phyloP scores from a whole-genome alignment of 2,113 vertebrate genomes.

The Crotalus helleri region DNA sequence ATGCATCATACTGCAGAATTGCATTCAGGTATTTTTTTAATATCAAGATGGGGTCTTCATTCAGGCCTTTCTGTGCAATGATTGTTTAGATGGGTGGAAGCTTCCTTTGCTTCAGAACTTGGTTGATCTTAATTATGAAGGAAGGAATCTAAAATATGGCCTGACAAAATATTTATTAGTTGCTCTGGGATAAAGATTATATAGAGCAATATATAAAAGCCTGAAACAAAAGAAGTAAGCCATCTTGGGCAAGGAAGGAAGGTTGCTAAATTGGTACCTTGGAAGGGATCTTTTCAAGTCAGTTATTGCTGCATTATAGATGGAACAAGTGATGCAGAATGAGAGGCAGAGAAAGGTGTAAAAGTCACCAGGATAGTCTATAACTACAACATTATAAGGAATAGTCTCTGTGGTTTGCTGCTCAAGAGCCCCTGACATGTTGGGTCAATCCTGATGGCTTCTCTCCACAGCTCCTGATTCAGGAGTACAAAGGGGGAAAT shows the following conservation, averaged over 20 bases:
- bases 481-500: background rate
- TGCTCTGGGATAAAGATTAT: background rate
- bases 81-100: background rate
- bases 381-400: background rate
- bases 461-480: constrained; percentile 17
- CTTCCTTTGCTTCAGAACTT: background rate
- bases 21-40: background rate
- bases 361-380: background rate
- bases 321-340: background rate
- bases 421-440: background rate
- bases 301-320: background rate
- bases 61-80: background rate
- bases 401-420: background rate
- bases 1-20: background rate
- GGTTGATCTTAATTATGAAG: background rate
- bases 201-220: background rate
- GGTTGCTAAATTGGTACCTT: no score
- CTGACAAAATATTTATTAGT: background rate
- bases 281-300: background rate
- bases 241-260: background rate
- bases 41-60: background rate
- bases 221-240: background rate
- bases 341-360: background rate
- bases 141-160: background rate
- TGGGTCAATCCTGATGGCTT: background rate